These are phyloP conservation scores for Pogonomyrmex californicus DNA, from an alignment of 1,140 invertebrate species.

Conservation along the genomic window DNA sequence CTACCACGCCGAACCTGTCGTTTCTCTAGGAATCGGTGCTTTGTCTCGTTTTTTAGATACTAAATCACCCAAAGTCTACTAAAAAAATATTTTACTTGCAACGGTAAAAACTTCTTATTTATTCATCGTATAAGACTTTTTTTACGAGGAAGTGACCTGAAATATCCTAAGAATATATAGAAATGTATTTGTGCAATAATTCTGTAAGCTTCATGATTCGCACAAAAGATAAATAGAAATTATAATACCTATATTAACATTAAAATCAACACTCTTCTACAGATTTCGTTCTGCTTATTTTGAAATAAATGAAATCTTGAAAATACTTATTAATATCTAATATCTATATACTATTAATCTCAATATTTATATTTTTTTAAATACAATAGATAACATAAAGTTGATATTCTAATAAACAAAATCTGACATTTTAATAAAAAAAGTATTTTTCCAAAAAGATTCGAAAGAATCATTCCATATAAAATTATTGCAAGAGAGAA, in stretches of 20 bases:
- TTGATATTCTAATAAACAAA: not conserved
- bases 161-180: not conserved
- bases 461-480: constrained; percentile 69
- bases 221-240: not conserved
- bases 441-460: constrained; percentile 51
- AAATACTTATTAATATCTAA: not conserved
- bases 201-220: not conserved
- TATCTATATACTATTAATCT: not conserved
- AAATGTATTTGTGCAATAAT: constrained; percentile 8
- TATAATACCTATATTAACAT: not conserved
- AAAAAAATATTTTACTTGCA: constrained; percentile 57
- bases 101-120: not conserved
- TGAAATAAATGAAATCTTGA: not conserved
- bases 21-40: constrained; percentile 42
- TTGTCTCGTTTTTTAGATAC: constrained; percentile 41
- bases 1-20: constrained; percentile 47
- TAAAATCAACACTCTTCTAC: not conserved
- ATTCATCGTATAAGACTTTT: constrained; percentile 29
- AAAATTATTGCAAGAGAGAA: constrained; percentile 69
- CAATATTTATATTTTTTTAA: not conserved
- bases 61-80: constrained; percentile 31
- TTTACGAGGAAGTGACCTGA: not conserved
- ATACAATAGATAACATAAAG: not conserved
- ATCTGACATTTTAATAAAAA: not conserved
- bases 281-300: not conserved